Evolutionary conservation across 1,140 invertebrate species (phyloP).

Genomic region (Acromyrmex charruanus): DNA sequence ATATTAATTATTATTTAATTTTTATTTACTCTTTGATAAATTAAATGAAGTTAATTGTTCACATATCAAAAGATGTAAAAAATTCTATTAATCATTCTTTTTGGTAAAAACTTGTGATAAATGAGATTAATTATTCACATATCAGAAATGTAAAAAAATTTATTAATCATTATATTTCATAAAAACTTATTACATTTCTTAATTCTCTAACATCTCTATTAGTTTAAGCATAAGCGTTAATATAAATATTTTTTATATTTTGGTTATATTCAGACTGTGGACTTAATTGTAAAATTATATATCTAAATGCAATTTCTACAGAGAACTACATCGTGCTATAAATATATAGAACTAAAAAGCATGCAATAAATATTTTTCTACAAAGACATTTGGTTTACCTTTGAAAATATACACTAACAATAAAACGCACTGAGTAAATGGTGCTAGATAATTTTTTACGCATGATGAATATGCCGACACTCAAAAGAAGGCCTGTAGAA

Average conservation of each 20-base stretch:
- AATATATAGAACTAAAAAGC: no score
- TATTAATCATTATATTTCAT: not conserved
- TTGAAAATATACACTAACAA: not conserved
- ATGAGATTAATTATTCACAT: not conserved
- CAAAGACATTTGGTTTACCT: not conserved
- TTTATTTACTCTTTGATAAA: not conserved
- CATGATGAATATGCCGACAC: conserved; percentile 2
- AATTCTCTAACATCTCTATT: not conserved
- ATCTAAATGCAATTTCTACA: not conserved
- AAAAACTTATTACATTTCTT: not conserved
- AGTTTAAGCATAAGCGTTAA: not conserved
- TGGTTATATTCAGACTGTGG: not conserved
- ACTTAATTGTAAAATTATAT: not conserved
- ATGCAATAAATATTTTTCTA: not conserved
- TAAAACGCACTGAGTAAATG: not conserved
- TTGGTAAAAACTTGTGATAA: not conserved
- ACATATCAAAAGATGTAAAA: no score
- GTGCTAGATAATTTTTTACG: conserved; percentile 17
- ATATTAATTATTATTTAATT: not conserved
- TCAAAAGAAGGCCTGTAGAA: not conserved
- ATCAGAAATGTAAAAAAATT: not conserved
- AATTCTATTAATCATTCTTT: not conserved
- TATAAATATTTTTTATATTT: not conserved
- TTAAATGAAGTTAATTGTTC: not conserved
- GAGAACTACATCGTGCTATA: not conserved